Base-by-base conservation (phyloP, 1,140 invertebrate species). In the Nasonia longicornis region DNA sequence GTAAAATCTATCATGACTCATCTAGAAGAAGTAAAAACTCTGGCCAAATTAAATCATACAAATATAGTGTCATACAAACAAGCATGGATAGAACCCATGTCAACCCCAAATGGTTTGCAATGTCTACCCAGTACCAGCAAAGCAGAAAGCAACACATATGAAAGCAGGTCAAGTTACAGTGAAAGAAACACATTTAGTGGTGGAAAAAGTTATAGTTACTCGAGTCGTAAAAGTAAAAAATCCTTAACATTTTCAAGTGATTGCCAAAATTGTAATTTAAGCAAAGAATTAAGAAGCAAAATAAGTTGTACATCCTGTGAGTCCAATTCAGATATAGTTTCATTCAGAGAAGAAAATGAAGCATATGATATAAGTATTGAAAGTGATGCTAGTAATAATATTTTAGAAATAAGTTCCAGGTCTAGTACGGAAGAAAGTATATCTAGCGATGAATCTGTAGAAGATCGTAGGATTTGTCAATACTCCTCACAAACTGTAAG, bases 1-100 rank as follows among this genome's bases (percentile, higher is more conserved):
- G 89, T 94, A 0, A 90, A 93, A 81, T 91, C 90, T 0, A 92
- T 95, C 31, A 89, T 93, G 85, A 91, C 91, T 71, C 93, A 95
- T 89, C 88, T 95, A 31, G 89, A 93, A 31, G 96, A 97, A 93
- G 95, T 96, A 0, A 95, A 95, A 90, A 94, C 94, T 48, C 92
- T 96, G 80, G 95, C 96, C 0, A 94, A 92, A 86, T 89, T 97
- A 42, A 94, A 95, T 86, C 96, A 97, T 91, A 92, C 93, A 1
- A 96, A 96, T 89, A 95, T 97, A 85, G 95, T 97, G 6, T 92
- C 94, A 7, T 97, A 97, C 85, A 96, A 97, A 91, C 94, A 94
- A 45, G 95, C 95, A 10, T 97, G 96, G 96, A 88, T 96, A 26
- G 95, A 96, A 89, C 91, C 93, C 3, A 84, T 75, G 11, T 78